Conservation (phyloP, 2,797 vertebrate species). For the Channa striata region DNA sequence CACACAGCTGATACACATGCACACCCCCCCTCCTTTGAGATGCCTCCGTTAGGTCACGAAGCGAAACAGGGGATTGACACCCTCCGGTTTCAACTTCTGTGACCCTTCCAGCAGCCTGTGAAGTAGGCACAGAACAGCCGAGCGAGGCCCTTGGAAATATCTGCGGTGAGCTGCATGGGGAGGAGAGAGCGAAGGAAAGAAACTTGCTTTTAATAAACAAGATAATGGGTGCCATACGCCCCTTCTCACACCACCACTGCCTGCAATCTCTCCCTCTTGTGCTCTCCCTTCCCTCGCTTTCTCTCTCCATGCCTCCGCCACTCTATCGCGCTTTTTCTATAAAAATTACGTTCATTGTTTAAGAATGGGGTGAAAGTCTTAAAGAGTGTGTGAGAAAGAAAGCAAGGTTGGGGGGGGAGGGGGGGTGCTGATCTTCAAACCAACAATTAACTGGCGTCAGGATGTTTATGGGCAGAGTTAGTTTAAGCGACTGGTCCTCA, state of each 20-base stretch:
- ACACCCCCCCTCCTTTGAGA: conserved; percentile 35
- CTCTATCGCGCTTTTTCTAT: conserved; percentile 50
- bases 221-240: conserved; percentile 90
- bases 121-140: conserved; percentile 76
- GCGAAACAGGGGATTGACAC: conserved; percentile 65
- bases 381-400: conserved; percentile 59
- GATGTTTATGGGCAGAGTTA: conserved; percentile 84
- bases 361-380: conserved; percentile 60
- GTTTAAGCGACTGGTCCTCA: conserved; percentile 78
- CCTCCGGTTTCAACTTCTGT: conserved; percentile 79
- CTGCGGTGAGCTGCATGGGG: conserved; percentile 88
- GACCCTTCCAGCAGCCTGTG: conserved; percentile 77
- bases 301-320: conserved; percentile 31
- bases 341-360: conserved; percentile 63
- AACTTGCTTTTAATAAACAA: conserved; percentile 93
- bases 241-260: conserved; percentile 75
- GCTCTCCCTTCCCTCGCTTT: neutral
- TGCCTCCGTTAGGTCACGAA: conserved; percentile 53
- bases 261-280: conserved; percentile 52
- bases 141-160: conserved; percentile 82
- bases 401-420: conserved; percentile 39
- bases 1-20: conserved; percentile 40
- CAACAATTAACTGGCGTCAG: conserved; percentile 85
- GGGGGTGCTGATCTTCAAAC: conserved; percentile 77
- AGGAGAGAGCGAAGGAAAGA: conserved; percentile 77